Evolutionary conservation across 2,888 invertebrate genomes (phyloP), one percentile per base, ranked within the genome.

Genomic region (Eupithecia subfuscata): DNA sequence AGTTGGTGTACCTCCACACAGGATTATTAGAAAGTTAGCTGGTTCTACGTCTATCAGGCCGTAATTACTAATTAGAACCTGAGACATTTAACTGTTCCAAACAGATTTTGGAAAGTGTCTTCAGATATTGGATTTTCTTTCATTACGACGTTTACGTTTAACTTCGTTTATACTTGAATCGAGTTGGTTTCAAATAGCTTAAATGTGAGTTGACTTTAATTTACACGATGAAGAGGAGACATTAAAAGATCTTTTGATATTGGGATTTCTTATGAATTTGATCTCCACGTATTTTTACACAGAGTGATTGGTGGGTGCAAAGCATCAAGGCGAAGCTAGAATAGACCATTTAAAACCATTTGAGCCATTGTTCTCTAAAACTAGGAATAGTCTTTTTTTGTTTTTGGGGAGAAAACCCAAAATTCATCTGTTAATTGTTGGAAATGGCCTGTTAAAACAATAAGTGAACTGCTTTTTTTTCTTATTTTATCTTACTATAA

Each of bases 61-160:
- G 68, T 73, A 68, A 60, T 25, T n/a, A 67, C 65, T 76, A 78
- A 76, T 78, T 75, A 78, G 74, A 76, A 40, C 76, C 69, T 69
- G 56, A 76, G 64, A 71, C 69, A 71, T 65, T 73, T 64, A 65
- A 18, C 67, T 37, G 34, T 67, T 64, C 22, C 40, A 67, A 40
- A 45, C 43, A 68, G 40, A 60, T 25, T 60, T 25, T 56, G 22
- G 22, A 0, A 60, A 60, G 52, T 22, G 11, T 14, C 64, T 40
- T 45, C 8, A 40, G 40, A 43, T 43, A 68, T 43, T 68, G 68
- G 43, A 48, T 64, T 43, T 64, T 48, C 43, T 63, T 69, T 48
- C 25, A 64, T 34, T 34, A n/a, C 63, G 2, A 30, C 30, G 30
- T 30, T 30, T 30, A 30, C 30, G 30, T 30, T 30, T 30, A 2